phyloP scores from a whole-genome alignment of 1,140 invertebrate genomes.

The honey bee (Apis mellifera) region Amel_HAv3.1 CM009938.2:5074501-5075000 shows the following conservation, averaged over 20 bases:
- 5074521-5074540: background rate
- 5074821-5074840: constrained; percentile 8
- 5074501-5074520: background rate
- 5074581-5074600: too few relatives aligned
- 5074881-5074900: background rate
- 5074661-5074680: too few relatives aligned
- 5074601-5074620: background rate
- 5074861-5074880: background rate
- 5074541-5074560: background rate
- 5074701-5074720: background rate
- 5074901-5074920: constrained; percentile 19
- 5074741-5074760: background rate
- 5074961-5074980: background rate
- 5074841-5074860: constrained; percentile 37
- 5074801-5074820: background rate
- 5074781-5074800: background rate
- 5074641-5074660: background rate
- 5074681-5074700: background rate
- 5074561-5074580: too few relatives aligned
- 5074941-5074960: too few relatives aligned
- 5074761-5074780: background rate
- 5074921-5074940: background rate
- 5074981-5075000: background rate
- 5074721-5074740: background rate
- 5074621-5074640: background rate